Percentiles rank a stretch among this genome's conserved stretches.
Conservation (phyloP, 2,888 invertebrate genomes). For the Merodon equestris region DNA sequence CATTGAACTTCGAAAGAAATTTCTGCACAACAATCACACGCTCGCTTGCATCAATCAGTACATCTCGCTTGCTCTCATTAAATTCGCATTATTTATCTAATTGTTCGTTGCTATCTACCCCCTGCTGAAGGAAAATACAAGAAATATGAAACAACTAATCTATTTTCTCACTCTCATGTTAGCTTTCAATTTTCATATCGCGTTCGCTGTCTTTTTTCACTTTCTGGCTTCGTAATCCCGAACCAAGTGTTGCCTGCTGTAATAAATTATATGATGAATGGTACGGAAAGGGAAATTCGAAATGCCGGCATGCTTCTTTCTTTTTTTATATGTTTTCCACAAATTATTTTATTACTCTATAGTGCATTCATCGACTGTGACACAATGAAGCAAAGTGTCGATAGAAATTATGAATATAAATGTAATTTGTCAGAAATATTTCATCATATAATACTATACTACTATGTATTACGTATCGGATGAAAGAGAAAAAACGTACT, state of each 20-base stretch:
- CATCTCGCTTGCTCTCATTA: not conserved
- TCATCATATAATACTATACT: no score
- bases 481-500: no score
- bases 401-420: no score
- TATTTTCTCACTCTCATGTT: constrained; percentile 16
- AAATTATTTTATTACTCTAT: no score
- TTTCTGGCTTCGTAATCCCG: constrained; percentile 28
- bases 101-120: no score
- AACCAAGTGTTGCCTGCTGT: not conserved
- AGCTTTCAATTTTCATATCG: constrained; percentile 49
- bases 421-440: no score
- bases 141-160: not conserved
- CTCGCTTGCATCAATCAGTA: not conserved
- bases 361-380: no score
- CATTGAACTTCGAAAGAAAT: not conserved
- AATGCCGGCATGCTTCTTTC: no score
- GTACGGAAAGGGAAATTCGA: no score
- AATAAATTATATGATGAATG: not conserved
- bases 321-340: no score
- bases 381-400: no score
- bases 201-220: constrained; percentile 36
- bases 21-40: not conserved
- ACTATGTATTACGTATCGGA: no score
- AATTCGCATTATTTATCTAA: not conserved
- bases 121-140: constrained; percentile 31